These are phyloP conservation scores for Chaetophractus vellerosus DNA, from an alignment of 2,797 vertebrate genomes.

Conservation along the genomic window DNA sequence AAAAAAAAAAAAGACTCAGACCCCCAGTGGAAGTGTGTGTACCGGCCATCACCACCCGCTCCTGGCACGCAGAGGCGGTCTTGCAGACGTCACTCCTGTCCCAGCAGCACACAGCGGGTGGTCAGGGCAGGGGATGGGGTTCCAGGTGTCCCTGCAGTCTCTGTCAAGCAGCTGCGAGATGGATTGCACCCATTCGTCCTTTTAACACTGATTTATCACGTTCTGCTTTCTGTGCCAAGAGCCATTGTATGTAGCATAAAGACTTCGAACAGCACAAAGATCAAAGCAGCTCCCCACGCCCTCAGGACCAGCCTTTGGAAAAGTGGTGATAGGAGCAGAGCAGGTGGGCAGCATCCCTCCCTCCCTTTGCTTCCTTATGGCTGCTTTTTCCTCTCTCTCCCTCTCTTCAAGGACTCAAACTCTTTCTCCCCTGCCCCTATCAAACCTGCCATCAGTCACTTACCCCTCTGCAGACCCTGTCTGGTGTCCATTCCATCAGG, in stretches of 20 bases:
- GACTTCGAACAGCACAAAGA: background rate
- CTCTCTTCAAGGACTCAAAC: background rate
- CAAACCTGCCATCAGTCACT: background rate
- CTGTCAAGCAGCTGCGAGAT: background rate
- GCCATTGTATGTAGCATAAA: background rate
- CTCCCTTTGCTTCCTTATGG: background rate
- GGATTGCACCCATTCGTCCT: background rate
- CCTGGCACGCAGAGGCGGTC: background rate
- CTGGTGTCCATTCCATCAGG: background rate
- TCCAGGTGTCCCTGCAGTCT: background rate
- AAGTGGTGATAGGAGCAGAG: background rate
- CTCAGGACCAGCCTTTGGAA: background rate
- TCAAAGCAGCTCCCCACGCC: background rate
- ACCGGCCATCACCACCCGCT: background rate
- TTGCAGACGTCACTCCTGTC: background rate
- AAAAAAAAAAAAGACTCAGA: too few relatives aligned
- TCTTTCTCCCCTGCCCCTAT: background rate
- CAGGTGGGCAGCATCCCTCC: background rate
- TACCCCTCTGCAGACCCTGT: background rate
- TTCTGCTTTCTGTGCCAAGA: background rate
- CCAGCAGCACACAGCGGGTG: background rate
- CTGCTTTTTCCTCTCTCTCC: background rate
- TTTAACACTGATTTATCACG: background rate
- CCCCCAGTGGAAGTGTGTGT: background rate
- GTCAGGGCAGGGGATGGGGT: fast-evolving